Percentiles rank a stretch among this genome's conserved stretches.
phyloP scores from a whole-genome alignment of 2,797 vertebrate genomes.

The Poeciliopsis presidionis region DNA sequence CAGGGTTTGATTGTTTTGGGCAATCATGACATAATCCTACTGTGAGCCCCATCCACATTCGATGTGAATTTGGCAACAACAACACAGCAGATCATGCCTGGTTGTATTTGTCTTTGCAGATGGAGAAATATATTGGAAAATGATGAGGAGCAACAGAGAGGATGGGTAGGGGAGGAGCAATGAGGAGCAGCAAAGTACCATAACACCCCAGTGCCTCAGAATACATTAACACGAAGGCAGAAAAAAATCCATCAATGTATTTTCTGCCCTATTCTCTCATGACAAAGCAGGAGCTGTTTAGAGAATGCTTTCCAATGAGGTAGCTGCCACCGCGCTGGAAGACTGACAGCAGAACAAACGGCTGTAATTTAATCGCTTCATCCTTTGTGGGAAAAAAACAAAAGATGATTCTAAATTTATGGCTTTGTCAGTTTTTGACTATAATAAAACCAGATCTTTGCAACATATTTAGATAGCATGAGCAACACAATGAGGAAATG shows the following conservation, averaged over 20 bases:
- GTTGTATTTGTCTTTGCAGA: constrained; percentile 60
- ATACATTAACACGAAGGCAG: constrained; percentile 54
- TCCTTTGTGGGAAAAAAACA: constrained; percentile 47
- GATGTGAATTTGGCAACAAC: constrained; percentile 53
- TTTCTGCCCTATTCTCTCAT: constrained; percentile 44
- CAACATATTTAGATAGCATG: constrained; percentile 41
- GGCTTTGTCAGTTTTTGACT: constrained; percentile 26
- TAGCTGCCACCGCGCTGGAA: constrained; percentile 37
- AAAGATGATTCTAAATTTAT: constrained; percentile 42
- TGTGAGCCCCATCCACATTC: constrained; percentile 47
- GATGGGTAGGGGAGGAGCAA: constrained; percentile 13
- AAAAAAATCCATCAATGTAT: constrained; percentile 37
- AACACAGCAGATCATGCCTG: constrained; percentile 45
- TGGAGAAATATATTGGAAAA: constrained; percentile 51
- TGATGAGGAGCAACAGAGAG: constrained; percentile 14
- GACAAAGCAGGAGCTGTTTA: constrained; percentile 51
- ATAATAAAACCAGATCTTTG: constrained; percentile 12
- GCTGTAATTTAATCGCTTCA: constrained; percentile 62
- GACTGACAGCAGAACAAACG: constrained; percentile 65
- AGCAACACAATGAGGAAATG: constrained; percentile 4
- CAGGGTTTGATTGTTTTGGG: constrained; percentile 62
- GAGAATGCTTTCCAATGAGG: constrained; percentile 34
- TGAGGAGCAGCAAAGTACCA: constrained; percentile 36
- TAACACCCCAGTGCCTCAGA: constrained; percentile 40
- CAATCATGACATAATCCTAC: constrained; percentile 61